These are phyloP conservation scores for Eutrigla gurnardus DNA, from an alignment of 2,797 vertebrate species.

Conservation along the genomic window DNA sequence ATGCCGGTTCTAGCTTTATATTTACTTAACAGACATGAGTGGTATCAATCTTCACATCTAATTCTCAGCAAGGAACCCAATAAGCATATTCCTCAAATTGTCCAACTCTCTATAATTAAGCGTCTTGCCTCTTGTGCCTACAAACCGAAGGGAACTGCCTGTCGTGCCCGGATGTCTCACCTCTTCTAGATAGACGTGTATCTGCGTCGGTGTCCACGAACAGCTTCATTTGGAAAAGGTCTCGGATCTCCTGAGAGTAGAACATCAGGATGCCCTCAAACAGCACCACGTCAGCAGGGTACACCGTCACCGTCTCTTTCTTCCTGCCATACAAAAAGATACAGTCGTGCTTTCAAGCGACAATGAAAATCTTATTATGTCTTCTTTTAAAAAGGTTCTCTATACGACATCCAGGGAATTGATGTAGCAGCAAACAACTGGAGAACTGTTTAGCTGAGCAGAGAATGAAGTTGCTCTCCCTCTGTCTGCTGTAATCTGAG, in stretches of 20 bases:
- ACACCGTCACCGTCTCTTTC: conserved; percentile 90
- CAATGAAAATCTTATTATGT: not conserved
- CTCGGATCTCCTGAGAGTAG: conserved; percentile 92
- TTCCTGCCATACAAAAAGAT: conserved; percentile 81
- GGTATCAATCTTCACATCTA: too few relatives aligned
- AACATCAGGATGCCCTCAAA: conserved; percentile 95
- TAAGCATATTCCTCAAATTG: not conserved
- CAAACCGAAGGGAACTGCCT: not conserved
- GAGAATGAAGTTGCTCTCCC: too few relatives aligned
- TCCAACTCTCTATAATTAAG: not conserved
- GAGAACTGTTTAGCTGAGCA: too few relatives aligned
- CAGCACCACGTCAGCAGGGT: conserved; percentile 94
- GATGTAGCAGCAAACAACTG: not conserved
- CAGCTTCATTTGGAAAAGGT: conserved; percentile 96
- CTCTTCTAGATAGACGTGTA: conserved; percentile 93
- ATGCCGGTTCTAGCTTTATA: too few relatives aligned
- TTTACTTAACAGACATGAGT: too few relatives aligned
- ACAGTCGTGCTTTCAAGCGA: not conserved
- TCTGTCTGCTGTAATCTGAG: too few relatives aligned
- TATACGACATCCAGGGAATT: not conserved
- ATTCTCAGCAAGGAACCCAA: too few relatives aligned
- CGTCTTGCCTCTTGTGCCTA: not conserved
- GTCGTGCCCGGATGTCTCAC: conserved; percentile 71
- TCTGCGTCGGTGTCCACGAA: conserved; percentile 95
- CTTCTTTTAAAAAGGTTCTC: not conserved